These are phyloP conservation scores for Musca domestica DNA, from an alignment of 1,140 invertebrate species.

Conservation along the genomic window DNA sequence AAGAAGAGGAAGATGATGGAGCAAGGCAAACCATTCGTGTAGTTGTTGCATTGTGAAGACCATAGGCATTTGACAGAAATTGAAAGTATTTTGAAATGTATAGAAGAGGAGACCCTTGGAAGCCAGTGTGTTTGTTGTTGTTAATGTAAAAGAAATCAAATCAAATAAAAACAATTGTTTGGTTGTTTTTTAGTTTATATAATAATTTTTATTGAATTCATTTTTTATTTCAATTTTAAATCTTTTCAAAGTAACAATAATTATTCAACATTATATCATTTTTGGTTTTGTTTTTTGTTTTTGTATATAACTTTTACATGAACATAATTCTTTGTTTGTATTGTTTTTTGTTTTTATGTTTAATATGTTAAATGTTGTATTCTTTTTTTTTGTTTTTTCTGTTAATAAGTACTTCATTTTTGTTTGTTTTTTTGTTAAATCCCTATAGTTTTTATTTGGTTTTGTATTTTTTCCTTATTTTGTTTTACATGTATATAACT, in stretches of 20 bases:
- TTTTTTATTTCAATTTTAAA: conserved; percentile 25
- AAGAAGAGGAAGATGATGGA: neutral
- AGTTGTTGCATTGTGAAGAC: too few relatives aligned
- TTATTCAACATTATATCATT: conserved; percentile 30
- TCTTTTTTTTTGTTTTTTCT: conserved; percentile 17
- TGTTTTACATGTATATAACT: conserved; percentile 25
- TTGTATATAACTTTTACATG: conserved; percentile 23
- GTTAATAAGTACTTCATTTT: conserved; percentile 13
- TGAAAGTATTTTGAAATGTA: too few relatives aligned
- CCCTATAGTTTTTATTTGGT: conserved; percentile 16
- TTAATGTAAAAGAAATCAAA: neutral
- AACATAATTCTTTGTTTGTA: conserved; percentile 16
- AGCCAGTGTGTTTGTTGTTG: conserved; percentile 2
- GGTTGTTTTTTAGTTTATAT: conserved; percentile 28
- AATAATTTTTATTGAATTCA: conserved; percentile 28
- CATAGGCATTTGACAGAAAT: too few relatives aligned
- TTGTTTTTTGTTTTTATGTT: conserved; percentile 16
- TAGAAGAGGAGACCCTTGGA: too few relatives aligned
- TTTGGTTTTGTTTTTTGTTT: conserved; percentile 23
- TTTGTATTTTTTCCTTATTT: neutral
- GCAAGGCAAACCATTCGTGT: too few relatives aligned
- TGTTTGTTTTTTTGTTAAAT: conserved; percentile 17
- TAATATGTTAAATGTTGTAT: neutral
- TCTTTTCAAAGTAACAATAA: conserved; percentile 34
- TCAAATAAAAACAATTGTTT: conserved; percentile 24